These are phyloP conservation scores for Ophion ellenae DNA, from an alignment of 2,888 invertebrate species.

Conservation along the genomic window DNA sequence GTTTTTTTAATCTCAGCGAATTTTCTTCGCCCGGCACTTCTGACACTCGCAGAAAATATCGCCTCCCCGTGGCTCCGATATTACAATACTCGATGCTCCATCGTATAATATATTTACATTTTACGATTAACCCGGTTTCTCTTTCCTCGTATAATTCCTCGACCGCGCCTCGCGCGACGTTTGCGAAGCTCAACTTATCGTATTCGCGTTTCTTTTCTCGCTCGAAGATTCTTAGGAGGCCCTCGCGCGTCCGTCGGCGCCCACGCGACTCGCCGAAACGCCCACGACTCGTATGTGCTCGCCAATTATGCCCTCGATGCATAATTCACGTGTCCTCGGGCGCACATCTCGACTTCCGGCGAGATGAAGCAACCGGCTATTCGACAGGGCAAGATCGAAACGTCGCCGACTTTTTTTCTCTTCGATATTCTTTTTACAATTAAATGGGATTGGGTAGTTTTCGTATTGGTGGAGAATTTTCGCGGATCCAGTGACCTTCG, in stretches of 20 bases:
- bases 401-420: too few relatives aligned
- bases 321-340: constrained; percentile 22
- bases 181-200: constrained; percentile 9
- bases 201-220: constrained; percentile 13
- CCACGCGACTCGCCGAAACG: constrained; percentile 14
- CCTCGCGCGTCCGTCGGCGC: constrained; percentile 19
- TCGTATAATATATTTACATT: constrained; percentile 50
- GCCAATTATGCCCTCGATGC: constrained; percentile 35
- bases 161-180: background rate
- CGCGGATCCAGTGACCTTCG: too few relatives aligned
- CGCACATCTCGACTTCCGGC: constrained; percentile 4
- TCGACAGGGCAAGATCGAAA: too few relatives aligned
- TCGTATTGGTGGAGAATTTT: too few relatives aligned
- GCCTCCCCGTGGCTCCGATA: constrained; percentile 20
- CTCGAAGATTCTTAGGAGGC: constrained; percentile 22
- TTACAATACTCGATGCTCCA: constrained; percentile 20
- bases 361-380: too few relatives aligned
- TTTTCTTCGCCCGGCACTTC: constrained; percentile 20
- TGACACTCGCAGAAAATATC: constrained; percentile 6
- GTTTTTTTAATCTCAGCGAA: constrained; percentile 16
- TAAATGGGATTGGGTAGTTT: too few relatives aligned
- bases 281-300: constrained; percentile 24
- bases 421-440: too few relatives aligned
- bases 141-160: background rate
- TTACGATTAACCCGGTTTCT: constrained; percentile 5